Evolutionary conservation across 2,888 invertebrate species (phyloP).

Genomic region (Selenia dentaria): DNA sequence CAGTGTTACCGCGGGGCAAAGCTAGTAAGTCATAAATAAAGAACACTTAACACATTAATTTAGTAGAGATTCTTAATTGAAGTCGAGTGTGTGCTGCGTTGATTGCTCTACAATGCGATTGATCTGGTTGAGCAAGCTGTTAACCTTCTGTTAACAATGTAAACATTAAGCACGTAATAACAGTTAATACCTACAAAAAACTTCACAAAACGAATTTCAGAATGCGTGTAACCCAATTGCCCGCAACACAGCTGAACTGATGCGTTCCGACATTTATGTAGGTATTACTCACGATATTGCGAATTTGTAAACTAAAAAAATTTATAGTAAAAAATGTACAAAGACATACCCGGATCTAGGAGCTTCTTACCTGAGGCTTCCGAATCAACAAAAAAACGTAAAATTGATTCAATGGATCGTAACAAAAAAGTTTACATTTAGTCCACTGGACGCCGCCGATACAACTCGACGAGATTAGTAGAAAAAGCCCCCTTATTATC

Average conservation of each 20-base stretch:
- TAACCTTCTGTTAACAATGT: slow-evolving; percentile 25
- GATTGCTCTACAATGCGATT: slow-evolving; percentile 8
- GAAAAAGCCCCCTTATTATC: slow-evolving; percentile 42
- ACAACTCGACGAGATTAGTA: slow-evolving; percentile 72
- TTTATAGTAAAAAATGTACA: slow-evolving; percentile 47
- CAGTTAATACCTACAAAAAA: slow-evolving; percentile 21
- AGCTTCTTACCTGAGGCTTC: slow-evolving; percentile 81
- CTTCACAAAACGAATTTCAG: slow-evolving; percentile 24
- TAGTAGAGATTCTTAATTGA: neutral
- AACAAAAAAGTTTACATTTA: slow-evolving; percentile 70
- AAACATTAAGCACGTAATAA: slow-evolving; percentile 21
- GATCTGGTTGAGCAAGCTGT: slow-evolving; percentile 20
- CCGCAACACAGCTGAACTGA: slow-evolving; percentile 77
- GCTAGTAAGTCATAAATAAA: too few relatives aligned
- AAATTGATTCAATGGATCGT: slow-evolving; percentile 74
- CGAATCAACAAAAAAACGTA: slow-evolving; percentile 75
- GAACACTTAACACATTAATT: too few relatives aligned
- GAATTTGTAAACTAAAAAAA: slow-evolving; percentile 70
- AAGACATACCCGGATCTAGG: slow-evolving; percentile 77
- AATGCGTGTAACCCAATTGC: slow-evolving; percentile 64
- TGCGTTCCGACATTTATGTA: slow-evolving; percentile 73
- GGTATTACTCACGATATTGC: slow-evolving; percentile 75
- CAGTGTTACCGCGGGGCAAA: too few relatives aligned
- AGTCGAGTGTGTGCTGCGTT: neutral
- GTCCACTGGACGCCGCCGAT: slow-evolving; percentile 75